Evolutionary conservation across 2,113 vertebrate genomes (phyloP), one percentile per base, ranked within the genome.

Genomic region (Tautogolabrus adspersus): DNA sequence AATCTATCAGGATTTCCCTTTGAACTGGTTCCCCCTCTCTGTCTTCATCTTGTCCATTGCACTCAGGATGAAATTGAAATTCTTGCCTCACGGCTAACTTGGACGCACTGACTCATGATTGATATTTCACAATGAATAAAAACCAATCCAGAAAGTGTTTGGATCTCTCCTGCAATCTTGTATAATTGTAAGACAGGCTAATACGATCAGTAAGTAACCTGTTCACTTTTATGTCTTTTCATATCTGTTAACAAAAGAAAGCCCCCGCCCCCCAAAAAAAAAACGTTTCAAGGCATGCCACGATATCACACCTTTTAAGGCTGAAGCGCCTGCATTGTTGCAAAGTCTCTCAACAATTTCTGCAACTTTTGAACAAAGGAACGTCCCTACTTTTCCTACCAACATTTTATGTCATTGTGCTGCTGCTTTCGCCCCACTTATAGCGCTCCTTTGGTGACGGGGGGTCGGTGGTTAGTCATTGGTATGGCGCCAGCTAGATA

Each of bases 401-500:
- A 51, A 10, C 70, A 44, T 30, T 68, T 80, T 51, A 83, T 75
- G 64, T 72, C 7, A 23, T 55, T 55, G 22, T 47, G 51, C 49
- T 56, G 55, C 46, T n/a, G 38, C 60, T 75, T 72, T 82, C 65
- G 79, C 73, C 65, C 59, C 52, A 72, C 52, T 67, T 71, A 46
- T 65, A 58, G 61, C 55, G 64, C 73, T 72, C 61, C 49, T 0
- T 15, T 51, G 64, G 56, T 15, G 42, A 68, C 75, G 63, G 66
- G 80, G 64, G 67, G 65, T 30, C n/a, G 10, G 84, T 37, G 90
- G 92, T 91, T n/a, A 89, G 49, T 66, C 89, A 90, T 93, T 96
- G 93, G 87, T 93, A 90, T 92, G 93, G 93, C 89, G 94, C 94
- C 93, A 95, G 89, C 85, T 92, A 93, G 85, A 90, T 93, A 93